A percentile compares a stretch with the other conserved stretches of the same genome.
Conservation (phyloP, 2,797 vertebrate species). For the Sardinella longiceps region DNA sequence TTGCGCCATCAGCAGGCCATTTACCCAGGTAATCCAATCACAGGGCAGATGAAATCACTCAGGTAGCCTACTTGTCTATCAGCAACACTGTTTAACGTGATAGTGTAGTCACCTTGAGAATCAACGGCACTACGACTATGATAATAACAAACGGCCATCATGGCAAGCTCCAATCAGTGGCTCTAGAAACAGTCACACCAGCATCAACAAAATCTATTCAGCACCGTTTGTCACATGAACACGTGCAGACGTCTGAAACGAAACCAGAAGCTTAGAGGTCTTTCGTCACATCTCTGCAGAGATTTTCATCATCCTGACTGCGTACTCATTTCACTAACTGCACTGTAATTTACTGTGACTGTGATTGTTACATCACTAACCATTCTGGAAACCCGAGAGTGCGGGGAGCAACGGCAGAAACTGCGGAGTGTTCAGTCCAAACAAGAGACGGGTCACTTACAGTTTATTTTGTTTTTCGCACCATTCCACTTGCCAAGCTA, state of each 20-base stretch:
- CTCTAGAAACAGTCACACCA: neutral
- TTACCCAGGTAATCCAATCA: no score
- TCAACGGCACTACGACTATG: no score
- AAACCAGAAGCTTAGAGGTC: neutral
- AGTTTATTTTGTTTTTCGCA: neutral
- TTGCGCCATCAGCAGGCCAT: no score
- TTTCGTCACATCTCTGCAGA: neutral
- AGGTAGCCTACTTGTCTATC: no score
- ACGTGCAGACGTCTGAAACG: neutral
- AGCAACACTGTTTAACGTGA: no score
- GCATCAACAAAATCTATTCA: neutral
- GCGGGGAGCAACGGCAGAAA: neutral
- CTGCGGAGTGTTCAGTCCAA: neutral
- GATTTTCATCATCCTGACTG: neutral
- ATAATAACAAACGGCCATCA: neutral
- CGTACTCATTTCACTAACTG: neutral
- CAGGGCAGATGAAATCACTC: no score
- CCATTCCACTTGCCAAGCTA: neutral
- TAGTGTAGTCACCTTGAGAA: no score
- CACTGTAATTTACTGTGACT: neutral
- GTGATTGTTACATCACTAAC: neutral
- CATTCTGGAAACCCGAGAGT: neutral
- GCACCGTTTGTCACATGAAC: neutral
- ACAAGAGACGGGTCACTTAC: neutral
- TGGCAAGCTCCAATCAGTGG: neutral